These are phyloP conservation scores for Nephila pilipes DNA, from an alignment of 1,140 invertebrate genomes.

Conservation along the genomic window DNA sequence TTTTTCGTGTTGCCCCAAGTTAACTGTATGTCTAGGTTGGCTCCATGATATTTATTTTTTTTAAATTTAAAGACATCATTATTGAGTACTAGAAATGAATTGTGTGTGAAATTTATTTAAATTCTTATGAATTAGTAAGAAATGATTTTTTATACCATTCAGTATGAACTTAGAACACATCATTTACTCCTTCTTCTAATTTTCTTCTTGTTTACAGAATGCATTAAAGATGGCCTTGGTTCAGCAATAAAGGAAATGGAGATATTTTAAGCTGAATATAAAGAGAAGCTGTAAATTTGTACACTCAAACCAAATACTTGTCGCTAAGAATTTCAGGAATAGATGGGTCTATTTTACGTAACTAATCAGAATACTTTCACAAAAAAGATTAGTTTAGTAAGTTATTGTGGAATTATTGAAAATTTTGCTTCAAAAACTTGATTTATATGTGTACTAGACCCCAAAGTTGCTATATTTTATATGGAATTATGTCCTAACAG, in stretches of 20 bases:
- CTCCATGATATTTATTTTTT: too few species aligned
- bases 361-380: slow-evolving; percentile 94
- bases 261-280: slow-evolving; percentile 87
- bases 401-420: too few species aligned
- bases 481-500: too few species aligned
- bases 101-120: too few species aligned
- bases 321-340: slow-evolving; percentile 86
- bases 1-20: too few species aligned
- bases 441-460: too few species aligned
- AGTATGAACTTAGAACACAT: not conserved
- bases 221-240: slow-evolving; percentile 84
- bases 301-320: slow-evolving; percentile 89
- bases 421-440: too few species aligned
- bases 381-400: slow-evolving; percentile 88
- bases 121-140: too few species aligned
- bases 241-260: slow-evolving; percentile 92
- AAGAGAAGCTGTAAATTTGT: slow-evolving; percentile 86
- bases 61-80: too few species aligned
- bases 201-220: slow-evolving; percentile 81
- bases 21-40: too few species aligned
- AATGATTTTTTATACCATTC: not conserved
- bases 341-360: slow-evolving; percentile 92
- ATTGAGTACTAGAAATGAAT: too few species aligned
- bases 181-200: not conserved
- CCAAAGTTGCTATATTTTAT: too few species aligned